Evolutionary conservation across 2,113 vertebrate species (phyloP).

Genomic region (Ctenomys sociabilis): DNA sequence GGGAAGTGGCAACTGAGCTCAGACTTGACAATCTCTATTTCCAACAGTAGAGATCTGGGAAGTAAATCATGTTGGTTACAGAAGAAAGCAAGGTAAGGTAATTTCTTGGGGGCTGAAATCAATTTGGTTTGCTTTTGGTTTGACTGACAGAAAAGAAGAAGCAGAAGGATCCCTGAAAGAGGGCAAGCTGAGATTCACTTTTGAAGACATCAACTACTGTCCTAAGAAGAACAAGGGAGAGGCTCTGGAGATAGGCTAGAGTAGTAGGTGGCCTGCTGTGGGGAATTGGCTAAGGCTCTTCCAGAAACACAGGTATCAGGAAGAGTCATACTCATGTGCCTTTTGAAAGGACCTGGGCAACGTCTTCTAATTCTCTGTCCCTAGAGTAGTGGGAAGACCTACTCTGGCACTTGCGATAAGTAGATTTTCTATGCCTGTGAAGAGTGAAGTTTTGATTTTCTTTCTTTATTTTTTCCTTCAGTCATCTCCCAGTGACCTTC

Average conservation of each 20-base stretch:
- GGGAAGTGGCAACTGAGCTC: no score
- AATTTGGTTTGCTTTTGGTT: background rate
- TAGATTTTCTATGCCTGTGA: background rate
- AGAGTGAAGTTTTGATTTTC: background rate
- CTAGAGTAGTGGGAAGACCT: background rate
- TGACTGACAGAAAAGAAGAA: background rate
- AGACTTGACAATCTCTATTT: background rate
- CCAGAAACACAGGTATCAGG: background rate
- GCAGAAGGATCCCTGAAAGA: background rate
- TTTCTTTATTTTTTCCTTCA: background rate
- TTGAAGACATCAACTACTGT: background rate
- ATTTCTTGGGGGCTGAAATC: background rate
- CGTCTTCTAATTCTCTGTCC: background rate
- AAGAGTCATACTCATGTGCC: background rate
- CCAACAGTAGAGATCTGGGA: background rate
- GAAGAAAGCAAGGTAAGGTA: background rate
- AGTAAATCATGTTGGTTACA: background rate
- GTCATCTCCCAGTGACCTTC: constrained; percentile 1
- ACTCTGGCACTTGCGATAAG: background rate
- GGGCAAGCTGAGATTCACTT: background rate
- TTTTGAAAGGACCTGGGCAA: background rate
- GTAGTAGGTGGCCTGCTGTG: no score
- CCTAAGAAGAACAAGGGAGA: background rate
- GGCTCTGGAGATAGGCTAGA: background rate
- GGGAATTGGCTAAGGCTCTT: background rate